Conservation (phyloP, 2,888 invertebrate genomes). For the Spatulosminthurus flaviceps region DNA sequence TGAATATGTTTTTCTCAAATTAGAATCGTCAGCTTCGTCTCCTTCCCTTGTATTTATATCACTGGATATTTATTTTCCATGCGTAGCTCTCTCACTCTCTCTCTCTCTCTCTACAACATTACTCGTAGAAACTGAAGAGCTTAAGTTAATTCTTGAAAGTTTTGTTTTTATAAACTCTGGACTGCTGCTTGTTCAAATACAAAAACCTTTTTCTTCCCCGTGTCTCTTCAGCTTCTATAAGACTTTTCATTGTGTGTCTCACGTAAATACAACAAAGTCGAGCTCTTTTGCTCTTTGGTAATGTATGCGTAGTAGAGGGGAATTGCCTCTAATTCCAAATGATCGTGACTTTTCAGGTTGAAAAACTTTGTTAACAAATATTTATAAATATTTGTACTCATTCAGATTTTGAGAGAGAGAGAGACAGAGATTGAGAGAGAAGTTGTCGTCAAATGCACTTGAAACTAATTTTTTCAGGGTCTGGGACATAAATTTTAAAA, state of each 20-base stretch:
- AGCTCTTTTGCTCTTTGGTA: no score
- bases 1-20: slow-evolving; percentile 18
- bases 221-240: background rate
- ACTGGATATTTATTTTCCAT: slow-evolving; percentile 2
- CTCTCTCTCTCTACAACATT: no score
- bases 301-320: background rate
- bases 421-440: no score
- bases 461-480: no score
- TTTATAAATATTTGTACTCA: background rate
- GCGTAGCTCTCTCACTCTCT: background rate
- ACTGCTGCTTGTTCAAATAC: background rate
- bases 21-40: background rate
- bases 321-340: background rate
- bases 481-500: no score
- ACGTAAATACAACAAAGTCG: background rate
- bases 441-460: no score
- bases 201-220: background rate
- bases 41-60: background rate
- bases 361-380: background rate
- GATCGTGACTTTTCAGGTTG: slow-evolving; percentile 4
- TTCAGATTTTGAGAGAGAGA: no score
- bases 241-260: slow-evolving; percentile 4
- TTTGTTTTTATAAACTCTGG: slow-evolving; percentile 1
- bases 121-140: background rate
- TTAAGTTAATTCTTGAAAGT: slow-evolving; percentile 10